Evolutionary conservation across 2,113 vertebrate genomes (phyloP).

Genomic region (Melozone crissalis): DNA sequence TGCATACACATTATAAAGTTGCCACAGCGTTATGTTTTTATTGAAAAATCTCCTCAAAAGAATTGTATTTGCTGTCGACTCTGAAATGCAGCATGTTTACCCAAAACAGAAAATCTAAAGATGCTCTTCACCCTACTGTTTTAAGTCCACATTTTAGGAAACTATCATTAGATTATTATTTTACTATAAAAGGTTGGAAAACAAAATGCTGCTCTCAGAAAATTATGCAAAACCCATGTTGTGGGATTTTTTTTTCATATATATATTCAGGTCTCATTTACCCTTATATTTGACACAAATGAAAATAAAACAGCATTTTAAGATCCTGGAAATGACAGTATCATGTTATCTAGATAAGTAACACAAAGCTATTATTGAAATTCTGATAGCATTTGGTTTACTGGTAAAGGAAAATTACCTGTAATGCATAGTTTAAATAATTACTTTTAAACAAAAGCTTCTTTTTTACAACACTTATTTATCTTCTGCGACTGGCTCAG

Average conservation of each 20-base stretch:
- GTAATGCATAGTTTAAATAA: conserved; percentile 83
- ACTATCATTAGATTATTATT: conserved; percentile 46
- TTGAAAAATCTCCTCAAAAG: conserved; percentile 52
- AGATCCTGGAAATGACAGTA: conserved; percentile 73
- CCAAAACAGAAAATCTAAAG: conserved; percentile 53
- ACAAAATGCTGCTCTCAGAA: conserved; percentile 27
- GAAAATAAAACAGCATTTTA: conserved; percentile 70
- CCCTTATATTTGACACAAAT: conserved; percentile 56
- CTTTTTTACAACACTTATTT: conserved; percentile 73
- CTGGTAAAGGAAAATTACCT: conserved; percentile 80
- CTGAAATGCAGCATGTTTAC: conserved; percentile 48
- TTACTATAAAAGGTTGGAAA: conserved; percentile 56
- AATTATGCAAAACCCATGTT: conserved; percentile 27
- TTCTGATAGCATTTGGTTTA: conserved; percentile 78
- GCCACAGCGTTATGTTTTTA: neutral
- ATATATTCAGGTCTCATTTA: conserved; percentile 63
- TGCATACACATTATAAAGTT: neutral
- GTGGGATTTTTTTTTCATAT: neutral
- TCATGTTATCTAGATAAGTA: conserved; percentile 67
- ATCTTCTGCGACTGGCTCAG: conserved; percentile 75
- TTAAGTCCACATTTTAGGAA: conserved; percentile 49
- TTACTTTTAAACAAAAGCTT: conserved; percentile 84
- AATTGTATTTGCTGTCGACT: neutral
- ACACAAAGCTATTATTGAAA: conserved; percentile 74
- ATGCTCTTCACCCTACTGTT: conserved; percentile 47